phyloP scores from a whole-genome alignment of 2,888 invertebrate species.

The Eurytoma californica region DNA sequence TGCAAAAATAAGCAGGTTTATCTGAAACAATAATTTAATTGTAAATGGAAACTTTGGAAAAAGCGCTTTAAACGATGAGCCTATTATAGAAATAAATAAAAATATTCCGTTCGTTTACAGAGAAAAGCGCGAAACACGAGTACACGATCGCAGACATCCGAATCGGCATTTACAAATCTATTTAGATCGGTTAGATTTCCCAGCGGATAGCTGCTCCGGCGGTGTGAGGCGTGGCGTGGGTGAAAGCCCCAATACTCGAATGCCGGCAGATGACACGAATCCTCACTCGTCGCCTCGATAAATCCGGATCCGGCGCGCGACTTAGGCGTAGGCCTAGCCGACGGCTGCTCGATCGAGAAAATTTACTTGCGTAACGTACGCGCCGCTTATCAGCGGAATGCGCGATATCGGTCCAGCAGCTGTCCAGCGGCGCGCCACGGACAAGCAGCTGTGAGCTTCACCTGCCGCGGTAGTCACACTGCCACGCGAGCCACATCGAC shows the following conservation, averaged over 20 bases:
- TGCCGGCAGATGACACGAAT: slow-evolving; percentile 40
- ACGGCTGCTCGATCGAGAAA: neutral
- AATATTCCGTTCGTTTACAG: no score
- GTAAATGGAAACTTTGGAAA: no score
- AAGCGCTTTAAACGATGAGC: no score
- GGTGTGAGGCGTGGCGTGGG: neutral
- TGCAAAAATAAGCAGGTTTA: no score
- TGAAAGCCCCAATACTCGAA: slow-evolving; percentile 21
- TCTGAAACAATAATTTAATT: no score
- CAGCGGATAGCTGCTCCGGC: slow-evolving; percentile 1
- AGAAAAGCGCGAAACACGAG: neutral
- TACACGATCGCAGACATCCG: no score
- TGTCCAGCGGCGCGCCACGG: slow-evolving; percentile 66
- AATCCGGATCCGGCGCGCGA: slow-evolving; percentile 9
- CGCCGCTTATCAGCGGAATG: slow-evolving; percentile 59
- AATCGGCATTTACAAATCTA: slow-evolving; percentile 5
- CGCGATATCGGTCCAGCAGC: slow-evolving; percentile 71
- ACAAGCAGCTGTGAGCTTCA: slow-evolving; percentile 66
- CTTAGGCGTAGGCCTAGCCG: no score
- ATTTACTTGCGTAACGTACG: neutral
- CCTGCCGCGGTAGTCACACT: slow-evolving; percentile 64
- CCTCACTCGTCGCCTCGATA: slow-evolving; percentile 34
- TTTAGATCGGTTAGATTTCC: slow-evolving; percentile 9
- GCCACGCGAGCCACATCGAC: neutral
- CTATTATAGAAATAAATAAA: no score